Evolutionary conservation across 2,888 invertebrate species (phyloP).

Genomic region (Laspeyria flexula): DNA sequence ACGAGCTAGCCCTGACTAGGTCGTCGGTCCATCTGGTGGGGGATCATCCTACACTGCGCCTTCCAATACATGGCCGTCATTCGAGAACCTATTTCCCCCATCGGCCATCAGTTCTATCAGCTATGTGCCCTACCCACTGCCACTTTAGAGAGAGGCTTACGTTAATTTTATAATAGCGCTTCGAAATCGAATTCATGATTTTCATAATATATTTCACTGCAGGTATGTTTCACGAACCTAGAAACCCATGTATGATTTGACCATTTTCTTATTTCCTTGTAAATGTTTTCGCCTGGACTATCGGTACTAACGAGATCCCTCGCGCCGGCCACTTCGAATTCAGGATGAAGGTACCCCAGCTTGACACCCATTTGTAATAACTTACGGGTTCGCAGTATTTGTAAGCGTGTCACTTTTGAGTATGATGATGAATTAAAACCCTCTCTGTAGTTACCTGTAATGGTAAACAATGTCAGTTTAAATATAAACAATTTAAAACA

Average conservation of each 20-base stretch:
- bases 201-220: constrained; percentile 58
- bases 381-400: constrained; percentile 55
- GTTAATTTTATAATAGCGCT: too few species aligned
- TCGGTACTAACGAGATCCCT: constrained; percentile 55
- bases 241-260: constrained; percentile 56
- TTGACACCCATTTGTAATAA: constrained; percentile 62
- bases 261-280: constrained; percentile 58
- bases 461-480: neutral
- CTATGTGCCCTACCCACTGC: too few species aligned
- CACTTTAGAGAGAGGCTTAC: too few species aligned
- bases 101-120: too few species aligned
- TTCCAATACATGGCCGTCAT: too few species aligned
- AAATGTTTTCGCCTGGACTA: constrained; percentile 69
- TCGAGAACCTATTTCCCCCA: too few species aligned
- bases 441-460: constrained; percentile 73
- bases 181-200: too few species aligned
- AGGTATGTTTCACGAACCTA: constrained; percentile 51
- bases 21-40: too few species aligned
- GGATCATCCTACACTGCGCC: too few species aligned
- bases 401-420: constrained; percentile 56
- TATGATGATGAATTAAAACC: constrained; percentile 49
- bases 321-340: constrained; percentile 65
- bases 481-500: too few species aligned
- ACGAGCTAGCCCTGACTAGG: too few species aligned
- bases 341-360: constrained; percentile 55